phyloP scores from a whole-genome alignment of 2,113 vertebrate species.

The Podilymbus podiceps region DNA sequence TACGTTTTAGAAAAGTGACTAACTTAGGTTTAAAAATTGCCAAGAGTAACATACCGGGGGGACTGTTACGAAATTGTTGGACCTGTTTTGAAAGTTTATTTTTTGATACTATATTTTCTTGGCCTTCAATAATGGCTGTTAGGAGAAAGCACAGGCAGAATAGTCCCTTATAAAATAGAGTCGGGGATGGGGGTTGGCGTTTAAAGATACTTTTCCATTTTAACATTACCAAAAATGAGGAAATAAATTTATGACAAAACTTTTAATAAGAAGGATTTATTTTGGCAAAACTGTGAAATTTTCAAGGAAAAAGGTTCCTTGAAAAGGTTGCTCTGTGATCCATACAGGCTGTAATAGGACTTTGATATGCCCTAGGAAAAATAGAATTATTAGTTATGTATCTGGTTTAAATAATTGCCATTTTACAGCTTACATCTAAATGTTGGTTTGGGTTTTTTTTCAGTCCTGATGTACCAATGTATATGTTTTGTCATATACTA shows the following conservation, averaged over 20 bases:
- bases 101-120: not conserved
- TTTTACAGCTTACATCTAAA: not conserved
- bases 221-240: not conserved
- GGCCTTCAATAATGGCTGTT: not conserved
- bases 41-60: not conserved
- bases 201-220: not conserved
- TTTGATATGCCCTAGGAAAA: not conserved
- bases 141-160: not conserved
- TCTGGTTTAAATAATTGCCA: not conserved
- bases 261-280: not conserved
- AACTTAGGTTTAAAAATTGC: not conserved
- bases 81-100: not conserved
- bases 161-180: not conserved
- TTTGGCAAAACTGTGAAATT: not conserved
- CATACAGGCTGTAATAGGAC: not conserved
- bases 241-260: not conserved
- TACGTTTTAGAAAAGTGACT: accelerated
- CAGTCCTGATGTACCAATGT: accelerated
- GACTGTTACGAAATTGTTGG: not conserved
- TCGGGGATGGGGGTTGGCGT: accelerated
- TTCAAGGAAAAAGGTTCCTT: not conserved
- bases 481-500: not conserved
- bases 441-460: too few relatives aligned
- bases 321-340: not conserved
- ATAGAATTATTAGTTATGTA: not conserved